Base-by-base conservation (phyloP, 2,888 invertebrate species). In the Drosophila picticornis region DNA sequence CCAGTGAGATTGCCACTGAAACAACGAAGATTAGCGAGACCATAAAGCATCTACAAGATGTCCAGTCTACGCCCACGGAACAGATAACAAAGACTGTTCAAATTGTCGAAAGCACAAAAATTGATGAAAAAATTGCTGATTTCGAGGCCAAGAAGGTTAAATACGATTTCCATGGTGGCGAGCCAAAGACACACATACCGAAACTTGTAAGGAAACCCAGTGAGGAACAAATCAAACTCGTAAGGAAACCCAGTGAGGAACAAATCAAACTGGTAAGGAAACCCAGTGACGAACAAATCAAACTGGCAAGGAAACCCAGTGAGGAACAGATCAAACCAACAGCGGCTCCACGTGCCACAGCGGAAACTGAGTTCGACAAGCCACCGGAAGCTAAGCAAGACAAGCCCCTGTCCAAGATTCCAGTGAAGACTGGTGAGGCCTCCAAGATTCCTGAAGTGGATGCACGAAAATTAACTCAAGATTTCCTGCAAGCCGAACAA, bases 101-200 rank as follows among this genome's bases (percentile, higher is more conserved):
- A 38, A 29, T 81, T n/a, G 43, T 77, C 0, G 88, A 89, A 40
- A 83, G 75, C 56, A 73, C 90, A 13, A 86, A 80, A 40, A 88
- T 90, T 29, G 90, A 90, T 34, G 91, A 89, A 34, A 88, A 88
- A 59, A 91, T 91, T 38, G 91, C 91, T 1, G 88, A 88, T 7
- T 88, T 88, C 16, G 88, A 88, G 36, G 91, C 88, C 16, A 88
- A 88, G 40, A 90, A 91, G 51, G 90, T 91, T 0, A 87, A 77
- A 43, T 90, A 91, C 36, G 91, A 91, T 70, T 91, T 88, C 46
- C 87, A 87, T 65, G 88, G 90, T 6, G 71, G 85, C 16, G 92
- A 91, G 57, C 91, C 91, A 53, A 90, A 90, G 46, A 77, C 84
- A 2, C 91, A 84, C 38, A 80, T 82, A 34, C 80, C 83, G 1